Percentiles rank a stretch among this genome's conserved stretches.
These are phyloP conservation scores for Dryomyza anilis DNA, from an alignment of 2,888 invertebrate species.

Conservation along the genomic window DNA sequence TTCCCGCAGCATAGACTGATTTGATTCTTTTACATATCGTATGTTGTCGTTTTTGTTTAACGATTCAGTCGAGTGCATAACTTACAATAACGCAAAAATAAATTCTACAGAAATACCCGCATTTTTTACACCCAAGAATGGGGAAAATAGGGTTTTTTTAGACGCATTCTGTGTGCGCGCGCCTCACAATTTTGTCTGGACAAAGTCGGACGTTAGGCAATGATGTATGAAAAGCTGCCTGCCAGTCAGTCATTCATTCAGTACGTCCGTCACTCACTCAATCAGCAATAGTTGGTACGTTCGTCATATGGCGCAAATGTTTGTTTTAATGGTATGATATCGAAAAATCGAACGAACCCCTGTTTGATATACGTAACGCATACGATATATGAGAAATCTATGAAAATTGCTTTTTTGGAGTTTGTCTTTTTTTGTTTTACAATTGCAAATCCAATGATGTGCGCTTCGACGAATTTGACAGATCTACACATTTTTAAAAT, in stretches of 20 bases:
- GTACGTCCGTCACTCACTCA: neutral
- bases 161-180: no score
- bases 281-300: no score
- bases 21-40: neutral
- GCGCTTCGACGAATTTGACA: constrained; percentile 58
- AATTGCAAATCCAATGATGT: constrained; percentile 58
- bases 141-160: neutral
- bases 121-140: neutral
- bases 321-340: no score
- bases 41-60: constrained; percentile 16
- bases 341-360: no score
- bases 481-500: constrained; percentile 39
- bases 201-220: neutral
- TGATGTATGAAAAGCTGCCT: constrained; percentile 4
- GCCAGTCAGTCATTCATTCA: neutral
- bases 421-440: constrained; percentile 36
- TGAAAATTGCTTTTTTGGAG: constrained; percentile 22
- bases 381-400: no score
- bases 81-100: constrained; percentile 56
- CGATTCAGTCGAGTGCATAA: constrained; percentile 57
- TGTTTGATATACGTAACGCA: no score
- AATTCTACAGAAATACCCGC: constrained; percentile 35
- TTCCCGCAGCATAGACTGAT: neutral
- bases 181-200: no score
- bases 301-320: no score